Conservation (phyloP, 2,888 invertebrate genomes). For the Hydraecia micacea region DNA sequence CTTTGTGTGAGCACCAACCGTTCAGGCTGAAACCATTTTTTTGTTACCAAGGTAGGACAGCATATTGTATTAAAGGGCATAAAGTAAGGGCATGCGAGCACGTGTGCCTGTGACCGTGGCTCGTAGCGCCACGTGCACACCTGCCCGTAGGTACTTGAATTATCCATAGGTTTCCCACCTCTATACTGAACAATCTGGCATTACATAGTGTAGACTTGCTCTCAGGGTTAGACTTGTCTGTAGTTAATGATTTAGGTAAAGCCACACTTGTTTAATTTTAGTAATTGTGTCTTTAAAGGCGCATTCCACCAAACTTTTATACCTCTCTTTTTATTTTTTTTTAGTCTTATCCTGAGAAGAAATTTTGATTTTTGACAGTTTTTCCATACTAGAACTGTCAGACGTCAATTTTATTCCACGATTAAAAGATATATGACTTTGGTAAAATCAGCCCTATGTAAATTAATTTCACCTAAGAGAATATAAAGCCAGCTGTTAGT, state of each 20-base stretch:
- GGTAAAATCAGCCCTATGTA: too few relatives aligned
- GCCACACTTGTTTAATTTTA: background rate
- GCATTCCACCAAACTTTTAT: too few relatives aligned
- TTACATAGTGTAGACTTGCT: constrained; percentile 9
- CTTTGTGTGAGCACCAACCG: background rate
- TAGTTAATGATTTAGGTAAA: background rate
- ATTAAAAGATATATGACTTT: too few relatives aligned
- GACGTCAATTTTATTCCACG: too few relatives aligned
- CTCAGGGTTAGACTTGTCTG: background rate
- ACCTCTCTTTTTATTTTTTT: too few relatives aligned
- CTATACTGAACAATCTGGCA: constrained; percentile 6
- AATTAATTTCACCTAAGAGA: constrained; percentile 11
- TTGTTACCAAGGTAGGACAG: background rate
- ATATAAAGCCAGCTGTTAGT: background rate
- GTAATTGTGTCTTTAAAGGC: constrained; percentile 7
- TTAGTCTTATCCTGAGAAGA: too few relatives aligned
- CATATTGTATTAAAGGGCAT: too few relatives aligned
- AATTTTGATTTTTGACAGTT: too few relatives aligned
- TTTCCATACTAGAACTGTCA: too few relatives aligned
- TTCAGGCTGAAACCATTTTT: background rate
- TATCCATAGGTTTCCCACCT: constrained; percentile 62
- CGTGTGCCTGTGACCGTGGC: constrained; percentile 52
- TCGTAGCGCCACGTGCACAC: constrained; percentile 45
- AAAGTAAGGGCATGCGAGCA: constrained; percentile 30
- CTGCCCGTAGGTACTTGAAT: constrained; percentile 45